Base-by-base conservation (phyloP, 2,113 vertebrate genomes). In the Condylura cristata region DNA sequence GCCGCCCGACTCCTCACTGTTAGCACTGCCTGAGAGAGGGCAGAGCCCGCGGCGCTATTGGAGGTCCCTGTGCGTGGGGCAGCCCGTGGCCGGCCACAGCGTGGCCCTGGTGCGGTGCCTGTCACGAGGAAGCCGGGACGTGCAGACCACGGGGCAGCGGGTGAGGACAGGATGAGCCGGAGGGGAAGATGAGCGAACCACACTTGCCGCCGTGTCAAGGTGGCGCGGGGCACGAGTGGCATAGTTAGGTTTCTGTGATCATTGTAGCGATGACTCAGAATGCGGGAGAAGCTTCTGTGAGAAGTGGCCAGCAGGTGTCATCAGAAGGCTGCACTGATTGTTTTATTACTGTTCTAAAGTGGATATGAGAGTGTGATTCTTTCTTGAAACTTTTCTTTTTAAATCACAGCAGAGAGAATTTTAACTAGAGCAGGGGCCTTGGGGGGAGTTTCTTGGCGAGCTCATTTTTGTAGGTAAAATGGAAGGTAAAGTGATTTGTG, bases 241-340 rank as follows among this genome's bases (percentile, higher is more conserved):
- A 2, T 24, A 13, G 1, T 28, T 91, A 39, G 39, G 2, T 90
- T 71, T 87, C 87, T 95, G 68, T 20, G 18, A 17, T 58, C n/a
- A 30, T 76, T 92, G 90, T 86, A 86, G 20, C 32, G 58, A 61
- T 56, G 68, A 56, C 93, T 48, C 51, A 17, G 66, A 80, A 58
- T 22, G 48, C 61, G 44, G 16, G 34, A 39, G 68, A 41, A 51
- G 12, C 34, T 94, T 51, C 56, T 97, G 82, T 97, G 88, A 90
- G 95, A 97, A 98, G 88, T 95, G 97, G 97, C 98, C 98, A 98
- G 98, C 97, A 99, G 98, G 98, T 98, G 98, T 99, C 98, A 97
- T 98, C 98, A 98, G 97, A 98, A 98, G 96, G 96, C 98, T 98
- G 97, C 97, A 48, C 44, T 81, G 80, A 84, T 95, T 96, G 96